phyloP scores from a whole-genome alignment of 2,113 vertebrate genomes.

The Empidonax alnorum region DNA sequence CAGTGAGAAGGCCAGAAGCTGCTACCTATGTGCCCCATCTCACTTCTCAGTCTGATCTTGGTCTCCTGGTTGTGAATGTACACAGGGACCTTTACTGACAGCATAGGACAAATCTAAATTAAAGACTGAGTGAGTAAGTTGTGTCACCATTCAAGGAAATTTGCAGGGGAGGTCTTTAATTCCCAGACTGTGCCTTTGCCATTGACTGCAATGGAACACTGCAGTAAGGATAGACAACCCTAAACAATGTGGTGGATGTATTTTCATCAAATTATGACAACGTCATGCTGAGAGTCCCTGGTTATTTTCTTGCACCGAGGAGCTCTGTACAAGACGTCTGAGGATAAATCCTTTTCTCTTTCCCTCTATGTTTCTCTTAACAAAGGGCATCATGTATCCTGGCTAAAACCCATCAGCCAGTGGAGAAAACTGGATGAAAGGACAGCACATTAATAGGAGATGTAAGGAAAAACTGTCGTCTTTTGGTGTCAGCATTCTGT shows the following conservation, averaged over 20 bases:
- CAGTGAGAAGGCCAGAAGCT: neutral
- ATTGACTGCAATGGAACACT: neutral
- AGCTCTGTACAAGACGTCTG: neutral
- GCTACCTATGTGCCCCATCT: neutral
- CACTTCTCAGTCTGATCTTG: neutral
- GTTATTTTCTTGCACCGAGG: neutral
- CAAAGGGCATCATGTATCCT: neutral
- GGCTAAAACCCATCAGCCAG: neutral
- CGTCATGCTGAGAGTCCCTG: neutral
- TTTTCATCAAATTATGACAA: neutral
- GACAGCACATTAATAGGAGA: fast-evolving
- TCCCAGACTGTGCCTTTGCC: neutral
- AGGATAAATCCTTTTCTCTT: neutral
- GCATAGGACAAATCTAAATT: neutral
- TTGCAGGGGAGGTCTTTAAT: neutral
- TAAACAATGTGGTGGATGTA: neutral
- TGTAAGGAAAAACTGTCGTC: neutral
- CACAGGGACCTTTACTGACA: neutral
- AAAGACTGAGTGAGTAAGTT: neutral
- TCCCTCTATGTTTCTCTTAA: neutral
- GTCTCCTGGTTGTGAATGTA: neutral
- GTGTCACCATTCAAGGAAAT: neutral
- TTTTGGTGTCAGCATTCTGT: neutral
- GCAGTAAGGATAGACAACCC: neutral
- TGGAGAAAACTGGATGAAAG: neutral